Conservation (phyloP, 1,140 invertebrate genomes). For the Lineus longissimus region DNA sequence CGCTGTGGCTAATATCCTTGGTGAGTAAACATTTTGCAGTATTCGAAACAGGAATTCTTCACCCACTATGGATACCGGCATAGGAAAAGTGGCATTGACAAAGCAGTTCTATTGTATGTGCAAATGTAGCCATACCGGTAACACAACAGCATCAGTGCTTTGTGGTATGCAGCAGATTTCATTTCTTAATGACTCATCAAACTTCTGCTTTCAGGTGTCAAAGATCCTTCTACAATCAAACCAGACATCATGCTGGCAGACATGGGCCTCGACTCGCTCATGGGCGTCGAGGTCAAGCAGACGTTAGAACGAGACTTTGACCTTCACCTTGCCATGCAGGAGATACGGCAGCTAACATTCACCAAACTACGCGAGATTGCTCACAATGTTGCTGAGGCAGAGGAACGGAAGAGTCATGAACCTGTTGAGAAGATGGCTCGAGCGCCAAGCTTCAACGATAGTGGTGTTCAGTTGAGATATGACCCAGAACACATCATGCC, state of each 20-base stretch:
- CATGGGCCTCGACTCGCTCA: constrained; percentile 93
- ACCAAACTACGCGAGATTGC: constrained; percentile 65
- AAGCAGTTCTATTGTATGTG: not conserved
- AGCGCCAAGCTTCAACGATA: constrained; percentile 8
- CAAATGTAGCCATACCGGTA: not conserved
- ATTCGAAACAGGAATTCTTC: too few species aligned
- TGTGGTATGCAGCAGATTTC: too few species aligned
- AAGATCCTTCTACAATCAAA: constrained; percentile 75
- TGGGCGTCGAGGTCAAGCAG: constrained; percentile 98
- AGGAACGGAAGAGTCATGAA: constrained; percentile 5
- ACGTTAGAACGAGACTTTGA: constrained; percentile 89
- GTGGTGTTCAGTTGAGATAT: constrained; percentile 17
- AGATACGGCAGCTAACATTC: constrained; percentile 68
- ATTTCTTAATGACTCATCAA: not conserved
- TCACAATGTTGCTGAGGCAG: constrained; percentile 20
- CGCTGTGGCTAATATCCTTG: constrained; percentile 51
- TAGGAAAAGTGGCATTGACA: not conserved
- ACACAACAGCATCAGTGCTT: too few species aligned
- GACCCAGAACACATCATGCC: constrained; percentile 56
- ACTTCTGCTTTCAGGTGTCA: constrained; percentile 59
- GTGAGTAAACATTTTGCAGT: constrained; percentile 31
- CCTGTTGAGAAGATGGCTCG: not conserved
- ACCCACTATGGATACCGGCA: too few species aligned
- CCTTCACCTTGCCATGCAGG: constrained; percentile 78
- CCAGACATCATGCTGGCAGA: constrained; percentile 75